These are phyloP conservation scores for Protonemura montana DNA, from an alignment of 2,888 invertebrate genomes.

Conservation along the genomic window DNA sequence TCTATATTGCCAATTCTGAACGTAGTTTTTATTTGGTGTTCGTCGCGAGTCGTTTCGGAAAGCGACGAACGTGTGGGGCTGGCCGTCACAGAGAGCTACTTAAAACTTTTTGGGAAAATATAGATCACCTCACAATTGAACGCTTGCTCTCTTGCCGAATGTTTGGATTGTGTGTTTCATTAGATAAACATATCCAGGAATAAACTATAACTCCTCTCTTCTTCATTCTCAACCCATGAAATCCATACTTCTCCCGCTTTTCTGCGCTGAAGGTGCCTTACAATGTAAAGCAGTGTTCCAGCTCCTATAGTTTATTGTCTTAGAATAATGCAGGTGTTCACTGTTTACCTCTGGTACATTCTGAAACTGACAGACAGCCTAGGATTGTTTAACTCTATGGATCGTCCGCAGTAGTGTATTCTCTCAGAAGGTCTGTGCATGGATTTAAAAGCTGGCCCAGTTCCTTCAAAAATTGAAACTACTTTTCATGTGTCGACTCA, in stretches of 20 bases:
- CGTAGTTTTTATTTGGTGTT: not conserved
- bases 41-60: not conserved
- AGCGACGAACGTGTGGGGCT: not conserved
- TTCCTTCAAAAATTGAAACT: too few relatives aligned
- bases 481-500: too few relatives aligned
- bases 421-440: not conserved
- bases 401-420: not conserved
- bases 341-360: not conserved
- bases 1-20: not conserved
- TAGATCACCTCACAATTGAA: slow-evolving; percentile 4
- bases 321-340: not conserved
- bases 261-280: not conserved
- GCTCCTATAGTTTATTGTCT: not conserved
- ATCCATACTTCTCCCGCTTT: not conserved
- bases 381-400: not conserved
- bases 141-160: not conserved
- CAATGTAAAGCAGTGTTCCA: not conserved
- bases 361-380: not conserved
- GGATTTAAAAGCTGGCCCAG: too few relatives aligned
- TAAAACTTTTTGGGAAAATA: not conserved
- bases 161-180: not conserved
- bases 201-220: not conserved
- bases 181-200: not conserved
- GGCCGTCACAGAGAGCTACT: not conserved
- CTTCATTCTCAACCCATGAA: not conserved